Evolutionary conservation across 2,888 invertebrate genomes (phyloP).

Genomic region (Ypsolopha scabrella): DNA sequence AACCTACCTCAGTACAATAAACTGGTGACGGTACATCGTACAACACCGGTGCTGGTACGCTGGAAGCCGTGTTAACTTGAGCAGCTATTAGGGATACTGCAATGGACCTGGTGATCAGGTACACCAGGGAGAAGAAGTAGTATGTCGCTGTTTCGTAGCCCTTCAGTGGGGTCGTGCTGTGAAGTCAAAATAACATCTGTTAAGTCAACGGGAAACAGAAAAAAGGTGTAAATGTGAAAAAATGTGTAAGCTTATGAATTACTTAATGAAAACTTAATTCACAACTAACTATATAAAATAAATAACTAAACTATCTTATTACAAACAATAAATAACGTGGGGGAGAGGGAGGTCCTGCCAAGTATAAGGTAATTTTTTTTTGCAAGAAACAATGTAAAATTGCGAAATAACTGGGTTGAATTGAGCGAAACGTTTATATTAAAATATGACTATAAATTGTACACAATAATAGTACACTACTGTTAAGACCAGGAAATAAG

Average conservation of each 20-base stretch:
- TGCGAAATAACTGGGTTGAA: too few relatives aligned
- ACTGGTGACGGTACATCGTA: conserved; percentile 73
- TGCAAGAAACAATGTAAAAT: too few relatives aligned
- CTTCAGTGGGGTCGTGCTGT: conserved; percentile 47
- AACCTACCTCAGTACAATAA: conserved; percentile 74
- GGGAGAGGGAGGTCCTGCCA: too few relatives aligned
- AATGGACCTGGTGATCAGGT: conserved; percentile 70
- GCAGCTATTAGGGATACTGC: conserved; percentile 74
- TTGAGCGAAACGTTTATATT: too few relatives aligned
- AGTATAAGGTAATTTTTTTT: too few relatives aligned
- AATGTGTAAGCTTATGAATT: neutral
- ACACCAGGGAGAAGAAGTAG: conserved; percentile 76
- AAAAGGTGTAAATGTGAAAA: neutral
- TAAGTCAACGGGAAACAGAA: neutral
- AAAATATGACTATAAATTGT: too few relatives aligned
- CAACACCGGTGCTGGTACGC: conserved; percentile 65
- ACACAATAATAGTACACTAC: too few relatives aligned
- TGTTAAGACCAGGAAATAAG: too few relatives aligned
- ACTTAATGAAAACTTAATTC: neutral
- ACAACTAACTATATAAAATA: neutral
- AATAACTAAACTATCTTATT: neutral
- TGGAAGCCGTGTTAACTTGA: conserved; percentile 69
- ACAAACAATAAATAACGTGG: too few relatives aligned
- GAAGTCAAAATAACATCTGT: neutral
- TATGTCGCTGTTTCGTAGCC: conserved; percentile 71